Evolutionary conservation across 2,113 vertebrate species (phyloP), one percentile per base, ranked within the genome.

Genomic region (Gymnogyps californianus): DNA sequence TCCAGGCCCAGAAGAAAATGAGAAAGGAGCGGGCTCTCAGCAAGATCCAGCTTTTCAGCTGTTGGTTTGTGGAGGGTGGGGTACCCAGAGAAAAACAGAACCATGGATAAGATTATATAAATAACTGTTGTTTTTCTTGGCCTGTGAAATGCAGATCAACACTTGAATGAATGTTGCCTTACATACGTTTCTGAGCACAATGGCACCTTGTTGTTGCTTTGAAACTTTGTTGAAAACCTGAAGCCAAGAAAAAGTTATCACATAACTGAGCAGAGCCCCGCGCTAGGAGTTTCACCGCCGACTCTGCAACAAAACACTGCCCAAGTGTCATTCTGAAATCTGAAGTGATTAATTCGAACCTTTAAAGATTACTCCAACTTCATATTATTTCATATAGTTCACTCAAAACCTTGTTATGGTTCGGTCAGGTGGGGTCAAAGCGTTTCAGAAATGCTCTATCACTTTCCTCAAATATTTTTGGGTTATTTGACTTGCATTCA

Each of bases 101-200:
- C 97, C 97, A 71, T 40, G 97, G 98, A 98, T 98, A 98, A 97
- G 97, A 98, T 98, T 98, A 98, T 98, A 98, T 98, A 98, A 98
- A 98, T 98, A 98, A 97, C 96, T 97, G 96, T 98, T 98, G 98
- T 98, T 98, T 98, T 98, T 98, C 98, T 98, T 98, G 97, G 98
- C 98, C 52, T 81, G 88, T 40, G 94, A 89, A 92, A 98, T 69
- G 74, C 97, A 97, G 97, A 98, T 98, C 98, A 98, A 98, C 98
- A 98, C 97, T 98, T 98, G 97, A 96, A 98, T 98, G 98, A 98
- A 98, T 98, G 98, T 98, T 98, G 97, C 97, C 97, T 98, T 97
- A 98, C 97, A 98, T 98, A 97, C 94, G 31, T 98, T 96, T 97
- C 78, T 44, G 94, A 75, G 96, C 97, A 98, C 98, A 98, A 98